These are phyloP conservation scores for Caligus rogercresseyi DNA, from an alignment of 1,140 invertebrate species.

Conservation along the genomic window DNA sequence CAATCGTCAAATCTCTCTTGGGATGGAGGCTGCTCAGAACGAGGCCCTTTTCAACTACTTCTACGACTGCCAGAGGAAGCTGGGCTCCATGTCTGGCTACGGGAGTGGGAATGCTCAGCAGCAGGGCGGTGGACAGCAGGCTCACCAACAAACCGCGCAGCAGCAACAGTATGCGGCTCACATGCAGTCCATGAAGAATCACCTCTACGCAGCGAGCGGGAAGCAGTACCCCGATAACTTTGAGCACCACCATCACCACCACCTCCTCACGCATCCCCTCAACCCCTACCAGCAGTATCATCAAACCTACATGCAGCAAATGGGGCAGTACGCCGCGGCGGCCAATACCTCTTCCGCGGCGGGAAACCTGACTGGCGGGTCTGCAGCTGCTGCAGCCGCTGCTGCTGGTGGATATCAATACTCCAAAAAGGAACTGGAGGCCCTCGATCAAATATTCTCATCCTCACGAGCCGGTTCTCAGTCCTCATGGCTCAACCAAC, in stretches of 20 bases:
- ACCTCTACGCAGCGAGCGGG: no score
- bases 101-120: not conserved
- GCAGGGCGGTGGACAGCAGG: no score
- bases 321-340: no score
- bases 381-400: not conserved
- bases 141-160: no score
- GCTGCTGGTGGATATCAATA: not conserved
- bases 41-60: not conserved
- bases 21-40: slow-evolving; percentile 4
- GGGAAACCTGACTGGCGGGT: no score
- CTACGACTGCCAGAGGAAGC: not conserved
- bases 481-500: slow-evolving; percentile 3
- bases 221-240: not conserved
- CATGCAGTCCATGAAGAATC: not conserved
- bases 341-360: no score
- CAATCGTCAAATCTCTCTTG: not conserved
- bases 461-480: not conserved
- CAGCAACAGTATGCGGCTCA: not conserved
- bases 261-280: not conserved
- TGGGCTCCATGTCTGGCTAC: slow-evolving; percentile 1
- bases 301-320: not conserved
- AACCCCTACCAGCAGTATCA: no score
- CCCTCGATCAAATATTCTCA: not conserved
- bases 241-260: not conserved
- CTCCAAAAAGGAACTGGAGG: not conserved